Evolutionary conservation across 2,888 invertebrate species (phyloP).

Genomic region (Syritta pipiens): DNA sequence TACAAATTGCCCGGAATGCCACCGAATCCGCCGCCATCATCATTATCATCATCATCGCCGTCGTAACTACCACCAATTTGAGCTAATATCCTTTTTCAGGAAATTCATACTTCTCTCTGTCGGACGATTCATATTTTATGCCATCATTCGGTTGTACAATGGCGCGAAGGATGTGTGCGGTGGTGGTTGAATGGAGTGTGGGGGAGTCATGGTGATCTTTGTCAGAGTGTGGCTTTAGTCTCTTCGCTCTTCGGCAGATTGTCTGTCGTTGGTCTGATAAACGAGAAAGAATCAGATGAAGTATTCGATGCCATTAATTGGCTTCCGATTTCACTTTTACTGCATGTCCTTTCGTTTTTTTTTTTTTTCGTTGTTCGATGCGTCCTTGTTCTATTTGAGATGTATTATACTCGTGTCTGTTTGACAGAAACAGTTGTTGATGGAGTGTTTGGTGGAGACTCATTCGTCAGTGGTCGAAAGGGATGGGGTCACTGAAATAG

Average conservation of each 20-base stretch:
- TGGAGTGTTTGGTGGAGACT: no score
- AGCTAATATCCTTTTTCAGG: conserved; percentile 66
- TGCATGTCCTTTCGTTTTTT: conserved; percentile 36
- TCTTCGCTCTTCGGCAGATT: conserved; percentile 5
- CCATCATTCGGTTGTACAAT: conserved; percentile 50
- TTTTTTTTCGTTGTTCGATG: no score
- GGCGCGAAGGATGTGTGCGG: conserved; percentile 10
- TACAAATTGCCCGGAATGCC: conserved; percentile 47
- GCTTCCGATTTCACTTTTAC: conserved; percentile 63
- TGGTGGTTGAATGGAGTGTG: background rate
- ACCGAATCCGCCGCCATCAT: conserved; percentile 34
- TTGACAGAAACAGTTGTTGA: conserved; percentile 21
- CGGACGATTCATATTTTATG: conserved; percentile 60
- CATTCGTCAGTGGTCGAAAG: no score
- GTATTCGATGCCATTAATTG: conserved; percentile 60
- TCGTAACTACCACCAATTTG: conserved; percentile 58
- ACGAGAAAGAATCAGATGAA: conserved; percentile 56
- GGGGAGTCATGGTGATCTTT: conserved; percentile 15
- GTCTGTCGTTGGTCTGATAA: conserved; percentile 46
- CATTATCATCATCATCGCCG: conserved; percentile 43
- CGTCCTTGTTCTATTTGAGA: conserved; percentile 6
- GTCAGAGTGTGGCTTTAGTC: background rate
- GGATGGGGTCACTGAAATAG: no score
- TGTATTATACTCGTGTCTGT: conserved; percentile 21
- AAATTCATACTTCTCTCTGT: conserved; percentile 65